Base-by-base conservation (phyloP, 2,113 vertebrate genomes). In the Ptilonorhynchus violaceus region DNA sequence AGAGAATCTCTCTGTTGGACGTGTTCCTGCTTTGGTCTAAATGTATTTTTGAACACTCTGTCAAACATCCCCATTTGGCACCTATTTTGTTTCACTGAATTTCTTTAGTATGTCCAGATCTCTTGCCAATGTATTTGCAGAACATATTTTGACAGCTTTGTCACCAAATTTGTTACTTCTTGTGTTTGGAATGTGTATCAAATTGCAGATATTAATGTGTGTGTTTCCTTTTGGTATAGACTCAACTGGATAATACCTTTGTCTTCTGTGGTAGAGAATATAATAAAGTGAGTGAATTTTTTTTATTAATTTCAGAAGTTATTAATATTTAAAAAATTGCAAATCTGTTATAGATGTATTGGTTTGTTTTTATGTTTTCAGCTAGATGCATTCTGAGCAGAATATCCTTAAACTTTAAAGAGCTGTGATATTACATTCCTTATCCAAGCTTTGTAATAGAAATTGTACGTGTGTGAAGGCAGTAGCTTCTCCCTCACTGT, bases 111-210 rank as follows among this genome's bases (percentile, higher is more conserved):
- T 98, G 98, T 98, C 98, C 97, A 97, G 94, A 98, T 98, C 97
- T 97, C 98, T 98, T 98, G 98, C 98, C 98, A 98, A 97, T 95
- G 95, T 98, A 97, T 97, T 98, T 98, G 98, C 42, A 27, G 98
- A 98, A 98, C 98, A 98, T 98, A 98, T 98, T 98, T 98, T 98
- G 98, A 98, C 98, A 98, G 98, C 89, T 98, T 97, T 98, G 97
- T 98, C 95, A 97, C 98, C 97, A 98, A 98, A 98, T 98, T 98
- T 98, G 97, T 98, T 98, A 97, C 96, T 98, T 81, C 96, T 97
- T 97, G 95, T 98, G 93, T 98, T 97, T 98, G 97, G 98, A 98
- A 97, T 91, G 94, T 66, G 97, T 97, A 98, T 97, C 94, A 91
- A 97, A 97, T 97, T 96, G 93, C 70, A 85, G 97, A 97, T 97